phyloP scores from a whole-genome alignment of 2,113 vertebrate species.

The Forbesichthys agassizii region DNA sequence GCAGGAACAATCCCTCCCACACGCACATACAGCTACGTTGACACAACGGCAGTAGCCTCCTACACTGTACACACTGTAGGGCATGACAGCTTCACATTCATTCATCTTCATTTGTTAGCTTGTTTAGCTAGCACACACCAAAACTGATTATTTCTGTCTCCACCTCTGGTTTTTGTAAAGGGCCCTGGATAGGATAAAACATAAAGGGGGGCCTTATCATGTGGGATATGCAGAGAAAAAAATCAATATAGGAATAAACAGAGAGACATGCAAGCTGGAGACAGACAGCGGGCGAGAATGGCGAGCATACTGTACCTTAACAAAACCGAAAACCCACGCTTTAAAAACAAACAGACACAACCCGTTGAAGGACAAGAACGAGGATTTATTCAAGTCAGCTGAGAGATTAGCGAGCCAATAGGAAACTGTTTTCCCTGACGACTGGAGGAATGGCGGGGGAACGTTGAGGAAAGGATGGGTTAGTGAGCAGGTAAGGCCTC shows the following conservation, averaged over 20 bases:
- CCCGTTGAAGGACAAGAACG: conserved; percentile 4
- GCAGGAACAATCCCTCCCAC: conserved; percentile 25
- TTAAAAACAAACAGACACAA: neutral
- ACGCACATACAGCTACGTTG: conserved; percentile 13
- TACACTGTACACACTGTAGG: conserved; percentile 43
- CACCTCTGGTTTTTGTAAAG: neutral
- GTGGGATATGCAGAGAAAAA: conserved; percentile 9
- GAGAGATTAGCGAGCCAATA: conserved; percentile 41
- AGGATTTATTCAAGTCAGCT: conserved; percentile 41
- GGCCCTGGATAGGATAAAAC: neutral
- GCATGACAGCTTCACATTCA: conserved; percentile 38
- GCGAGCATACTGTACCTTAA: neutral
- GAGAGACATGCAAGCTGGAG: neutral
- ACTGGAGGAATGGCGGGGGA: conserved; percentile 29
- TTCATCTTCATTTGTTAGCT: conserved; percentile 28
- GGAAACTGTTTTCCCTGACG: conserved; percentile 28
- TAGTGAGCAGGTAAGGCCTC: conserved; percentile 62
- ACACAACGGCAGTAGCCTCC: conserved; percentile 19
- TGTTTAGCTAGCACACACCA: conserved; percentile 15
- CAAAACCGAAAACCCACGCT: neutral
- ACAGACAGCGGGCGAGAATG: neutral
- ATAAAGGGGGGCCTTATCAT: neutral
- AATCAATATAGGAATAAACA: neutral
- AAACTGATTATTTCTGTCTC: neutral
- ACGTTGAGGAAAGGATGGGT: conserved; percentile 47